Base-by-base conservation (phyloP, 2,797 vertebrate genomes). In the Pipistrellus nathusii region DNA sequence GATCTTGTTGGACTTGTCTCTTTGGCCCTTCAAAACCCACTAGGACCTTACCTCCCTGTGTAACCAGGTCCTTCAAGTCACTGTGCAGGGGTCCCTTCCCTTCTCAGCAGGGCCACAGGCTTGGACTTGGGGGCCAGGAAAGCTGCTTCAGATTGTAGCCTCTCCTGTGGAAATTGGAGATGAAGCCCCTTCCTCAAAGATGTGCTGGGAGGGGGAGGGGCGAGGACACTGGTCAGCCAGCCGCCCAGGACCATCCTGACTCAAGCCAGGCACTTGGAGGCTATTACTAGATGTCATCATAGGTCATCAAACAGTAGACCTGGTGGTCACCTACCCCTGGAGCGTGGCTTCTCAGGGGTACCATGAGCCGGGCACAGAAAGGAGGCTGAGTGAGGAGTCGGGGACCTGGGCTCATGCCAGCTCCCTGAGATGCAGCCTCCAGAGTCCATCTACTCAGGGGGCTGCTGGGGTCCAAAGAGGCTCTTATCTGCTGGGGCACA, bases 381-480 rank as follows among this genome's bases (percentile, higher is more conserved):
- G 0, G 8, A 8, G 30, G 30, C 1, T 30, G 23, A 55, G 17
- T 0, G 0, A 14, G 21, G n/a, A 48, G 11, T 9, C 8, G 9
- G 13, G 23, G 76, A 30, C 30, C 27, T 4, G 68, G 80, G 62
- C 8, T 75, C 9, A 1, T 0, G 5, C 27, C 20, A 17, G 25
- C 51, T 88, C 78, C 64, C 51, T n/a, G n/a, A 59, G 32, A 48
- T 10, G 20, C 62, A 17, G 23, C 46, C 32, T 57, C 18, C 3
- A 5, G 84, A 30, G 30, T 27, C 77, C 30, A 46, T 5, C 30
- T 84, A 11, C 41, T 35, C 15, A 15, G 10, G 46, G 44, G 59
- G 44, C 38, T 9, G 2, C 85, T 5, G 0, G 13, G 27, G 10
- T 12, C 30, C 13, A 9, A 3, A 81, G 57, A 69, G 44, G 27